Conservation (phyloP, 2,888 invertebrate species). For the Eudasyphora cyanicolor region DNA sequence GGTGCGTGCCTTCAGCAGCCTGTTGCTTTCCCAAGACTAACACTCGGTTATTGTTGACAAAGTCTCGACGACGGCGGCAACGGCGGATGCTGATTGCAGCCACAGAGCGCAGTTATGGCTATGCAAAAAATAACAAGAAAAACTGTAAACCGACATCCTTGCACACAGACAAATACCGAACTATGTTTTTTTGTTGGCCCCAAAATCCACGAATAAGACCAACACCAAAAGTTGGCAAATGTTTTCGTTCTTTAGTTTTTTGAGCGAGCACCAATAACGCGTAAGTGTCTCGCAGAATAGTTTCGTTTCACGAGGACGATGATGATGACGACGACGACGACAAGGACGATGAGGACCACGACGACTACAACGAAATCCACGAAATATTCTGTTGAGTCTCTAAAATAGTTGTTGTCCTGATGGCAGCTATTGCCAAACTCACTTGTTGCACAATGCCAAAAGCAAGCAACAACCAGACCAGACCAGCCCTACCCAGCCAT, state of each 20-base stretch:
- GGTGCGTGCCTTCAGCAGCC: constrained; percentile 64
- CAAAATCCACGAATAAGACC: constrained; percentile 49
- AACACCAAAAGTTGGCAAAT: constrained; percentile 54
- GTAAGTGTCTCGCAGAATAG: constrained; percentile 54
- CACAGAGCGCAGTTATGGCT: constrained; percentile 23
- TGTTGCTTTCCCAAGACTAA: constrained; percentile 66
- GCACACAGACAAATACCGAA: background rate
- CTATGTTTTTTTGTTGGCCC: constrained; percentile 1
- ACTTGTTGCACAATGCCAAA: constrained; percentile 80
- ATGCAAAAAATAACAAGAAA: constrained; percentile 44
- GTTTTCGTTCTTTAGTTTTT: constrained; percentile 17
- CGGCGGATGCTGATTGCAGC: constrained; percentile 64
- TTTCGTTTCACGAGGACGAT: constrained; percentile 41
- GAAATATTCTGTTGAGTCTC: constrained; percentile 61
- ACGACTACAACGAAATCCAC: constrained; percentile 10
- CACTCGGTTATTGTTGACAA: constrained; percentile 64
- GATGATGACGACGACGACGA: background rate
- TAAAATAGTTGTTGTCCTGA: constrained; percentile 76
- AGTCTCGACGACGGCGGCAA: constrained; percentile 63
- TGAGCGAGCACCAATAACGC: constrained; percentile 57
- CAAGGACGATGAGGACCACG: background rate
- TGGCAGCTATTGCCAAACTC: constrained; percentile 80
- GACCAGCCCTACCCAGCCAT: constrained; percentile 12
- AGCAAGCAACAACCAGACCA: constrained; percentile 49
- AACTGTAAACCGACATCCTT: constrained; percentile 16